These are phyloP conservation scores for Falco biarmicus DNA, from an alignment of 2,797 vertebrate genomes.

Conservation along the genomic window DNA sequence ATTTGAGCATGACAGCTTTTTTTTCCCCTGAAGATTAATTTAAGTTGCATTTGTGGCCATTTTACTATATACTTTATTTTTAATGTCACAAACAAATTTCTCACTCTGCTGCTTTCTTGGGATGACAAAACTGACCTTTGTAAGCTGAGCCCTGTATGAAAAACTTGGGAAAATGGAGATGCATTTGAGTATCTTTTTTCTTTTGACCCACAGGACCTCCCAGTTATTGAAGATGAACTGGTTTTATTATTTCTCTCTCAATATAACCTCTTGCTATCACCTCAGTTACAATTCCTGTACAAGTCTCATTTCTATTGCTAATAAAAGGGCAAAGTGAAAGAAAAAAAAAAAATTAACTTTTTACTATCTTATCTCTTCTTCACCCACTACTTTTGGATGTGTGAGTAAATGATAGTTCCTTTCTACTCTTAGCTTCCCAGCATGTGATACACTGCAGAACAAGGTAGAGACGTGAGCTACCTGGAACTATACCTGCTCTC, in stretches of 20 bases:
- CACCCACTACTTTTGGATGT: neutral
- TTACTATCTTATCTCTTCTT: neutral
- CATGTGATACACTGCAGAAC: neutral
- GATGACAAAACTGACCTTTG: slow-evolving; percentile 42
- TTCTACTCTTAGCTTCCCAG: neutral
- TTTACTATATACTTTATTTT: neutral
- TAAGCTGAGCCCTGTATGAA: neutral
- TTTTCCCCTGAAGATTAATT: slow-evolving; percentile 7
- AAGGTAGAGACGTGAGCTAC: neutral
- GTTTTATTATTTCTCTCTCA: neutral
- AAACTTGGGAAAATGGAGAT: neutral
- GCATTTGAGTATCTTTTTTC: neutral
- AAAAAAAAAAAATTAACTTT: neutral
- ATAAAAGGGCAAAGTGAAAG: slow-evolving; percentile 6
- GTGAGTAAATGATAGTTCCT: neutral
- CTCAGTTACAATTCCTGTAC: neutral
- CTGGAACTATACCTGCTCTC: slow-evolving; percentile 20
- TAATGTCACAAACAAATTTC: slow-evolving; percentile 1
- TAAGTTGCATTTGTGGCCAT: neutral
- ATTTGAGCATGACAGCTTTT: neutral
- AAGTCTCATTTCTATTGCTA: neutral
- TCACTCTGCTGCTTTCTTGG: neutral
- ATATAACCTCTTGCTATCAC: slow-evolving; percentile 6
- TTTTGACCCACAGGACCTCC: neutral
- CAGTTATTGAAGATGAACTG: neutral